Evolutionary conservation across 1,140 invertebrate genomes (phyloP), one percentile per base, ranked within the genome.

Genomic region (Caerostris extrusa): DNA sequence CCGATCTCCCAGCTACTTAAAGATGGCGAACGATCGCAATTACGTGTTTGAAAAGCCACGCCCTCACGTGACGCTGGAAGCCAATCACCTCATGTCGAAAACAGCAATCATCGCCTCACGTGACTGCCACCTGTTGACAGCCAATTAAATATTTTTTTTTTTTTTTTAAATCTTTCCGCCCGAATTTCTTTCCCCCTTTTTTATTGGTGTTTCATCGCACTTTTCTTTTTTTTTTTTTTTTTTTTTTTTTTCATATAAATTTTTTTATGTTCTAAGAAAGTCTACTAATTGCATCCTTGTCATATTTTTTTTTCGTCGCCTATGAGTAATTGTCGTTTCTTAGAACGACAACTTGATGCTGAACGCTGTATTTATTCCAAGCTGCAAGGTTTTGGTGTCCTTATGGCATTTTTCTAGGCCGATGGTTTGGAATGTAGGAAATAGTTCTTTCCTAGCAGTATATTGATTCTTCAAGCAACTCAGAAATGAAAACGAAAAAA

Each of bases 101-200:
- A 87, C 85, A 87, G 58, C 85, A 87, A 87, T 87, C 85, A 64
- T 87, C 85, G 58, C 58, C 8, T 87, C 85, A 87, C 60, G 57
- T 87, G 85, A 87, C 85, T 34, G 34, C 85, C 58, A 87, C 85
- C 85, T 87, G 85, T 87, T 87, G 85, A 87, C 85, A 87, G 50
- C 85, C 58, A 87, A 87, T 87, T 87, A 87, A 87, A 61, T 50
- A 87, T n/a, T 3, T 19, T 83, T 83, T 83, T 83, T 83, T n/a
- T 3, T 58, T 83, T 83, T 83, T 83, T 83, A n/a, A 56, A 58
- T 83, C 56, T 57, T 71, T 34, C 34, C 34, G 34, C 34, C 81
- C 12, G 53, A 83, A 19, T 83, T 57, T 56, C 81, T 57, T 57
- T 83, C 81, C 14, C 7, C 7, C 4, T 57, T 57, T 57, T 56